A percentile compares a stretch with the other conserved stretches of the same genome.
Evolutionary conservation across 2,888 invertebrate species (phyloP).

Genomic region (Cantharis nigra): DNA sequence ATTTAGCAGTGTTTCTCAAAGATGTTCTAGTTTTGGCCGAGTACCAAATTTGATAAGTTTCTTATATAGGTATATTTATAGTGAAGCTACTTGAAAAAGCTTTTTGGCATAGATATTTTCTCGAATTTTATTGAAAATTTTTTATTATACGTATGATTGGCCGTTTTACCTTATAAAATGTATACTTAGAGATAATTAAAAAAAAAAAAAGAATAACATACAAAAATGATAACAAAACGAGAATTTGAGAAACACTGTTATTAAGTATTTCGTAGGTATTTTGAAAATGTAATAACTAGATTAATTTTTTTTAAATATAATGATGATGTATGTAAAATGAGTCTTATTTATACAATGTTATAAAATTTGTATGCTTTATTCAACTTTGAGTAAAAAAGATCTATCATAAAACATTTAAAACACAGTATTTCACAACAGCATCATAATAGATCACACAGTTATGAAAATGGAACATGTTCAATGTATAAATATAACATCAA

Average conservation of each 20-base stretch:
- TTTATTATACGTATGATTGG: neutral
- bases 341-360: conserved; percentile 3
- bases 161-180: neutral
- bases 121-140: neutral
- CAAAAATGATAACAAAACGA: neutral
- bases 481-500: conserved; percentile 20
- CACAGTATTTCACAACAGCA: conserved; percentile 28
- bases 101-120: neutral
- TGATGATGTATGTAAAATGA: neutral
- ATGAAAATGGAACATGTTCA: conserved; percentile 21
- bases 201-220: neutral
- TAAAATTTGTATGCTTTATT: conserved; percentile 28
- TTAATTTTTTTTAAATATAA: neutral
- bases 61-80: neutral
- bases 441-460: conserved; percentile 23
- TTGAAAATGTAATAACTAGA: neutral
- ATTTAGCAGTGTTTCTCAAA: neutral
- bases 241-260: neutral
- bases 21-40: neutral
- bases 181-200: neutral
- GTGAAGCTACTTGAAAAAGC: neutral
- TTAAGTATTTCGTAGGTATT: neutral
- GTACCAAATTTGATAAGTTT: neutral
- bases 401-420: conserved; percentile 27
- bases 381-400: conserved; percentile 28